Conservation (phyloP, 1,140 invertebrate genomes). For the Drosophila watanabei region DNA sequence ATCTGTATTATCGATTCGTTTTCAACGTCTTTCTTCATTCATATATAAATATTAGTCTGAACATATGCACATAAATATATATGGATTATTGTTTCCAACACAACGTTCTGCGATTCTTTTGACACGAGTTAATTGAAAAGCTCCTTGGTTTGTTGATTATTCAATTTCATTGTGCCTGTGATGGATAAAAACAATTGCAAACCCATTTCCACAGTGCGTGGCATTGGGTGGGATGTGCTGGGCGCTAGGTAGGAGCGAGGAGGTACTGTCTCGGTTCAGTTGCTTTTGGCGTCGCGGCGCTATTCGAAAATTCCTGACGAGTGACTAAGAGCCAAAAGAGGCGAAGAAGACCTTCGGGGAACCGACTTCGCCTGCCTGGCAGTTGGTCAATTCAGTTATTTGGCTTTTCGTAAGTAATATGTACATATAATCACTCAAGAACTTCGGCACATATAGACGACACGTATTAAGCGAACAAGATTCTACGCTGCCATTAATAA, state of each 20-base stretch:
- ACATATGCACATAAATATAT: background rate
- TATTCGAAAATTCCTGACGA: constrained; percentile 61
- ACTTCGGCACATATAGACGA: constrained; percentile 28
- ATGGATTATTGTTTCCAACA: constrained; percentile 36
- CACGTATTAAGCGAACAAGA: constrained; percentile 19
- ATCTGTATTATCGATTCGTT: background rate
- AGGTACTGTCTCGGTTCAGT: constrained; percentile 40
- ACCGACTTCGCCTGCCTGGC: constrained; percentile 21
- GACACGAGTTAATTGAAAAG: constrained; percentile 75
- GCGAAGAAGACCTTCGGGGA: constrained; percentile 57
- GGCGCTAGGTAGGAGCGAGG: background rate
- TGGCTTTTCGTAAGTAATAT: constrained; percentile 24
- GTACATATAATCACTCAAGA: constrained; percentile 25
- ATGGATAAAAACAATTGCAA: constrained; percentile 69
- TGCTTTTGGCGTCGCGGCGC: constrained; percentile 59
- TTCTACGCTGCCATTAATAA: constrained; percentile 33
- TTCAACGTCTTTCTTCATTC: background rate
- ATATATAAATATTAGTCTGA: background rate
- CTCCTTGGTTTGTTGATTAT: constrained; percentile 56
- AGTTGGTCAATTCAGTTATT: constrained; percentile 32
- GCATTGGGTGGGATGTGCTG: constrained; percentile 4
- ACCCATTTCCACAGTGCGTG: constrained; percentile 65
- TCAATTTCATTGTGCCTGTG: constrained; percentile 34
- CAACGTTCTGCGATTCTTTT: constrained; percentile 30
- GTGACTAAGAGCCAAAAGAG: constrained; percentile 57